Base-by-base conservation (phyloP, 2,113 vertebrate genomes). In the Engystomops pustulosus region DNA sequence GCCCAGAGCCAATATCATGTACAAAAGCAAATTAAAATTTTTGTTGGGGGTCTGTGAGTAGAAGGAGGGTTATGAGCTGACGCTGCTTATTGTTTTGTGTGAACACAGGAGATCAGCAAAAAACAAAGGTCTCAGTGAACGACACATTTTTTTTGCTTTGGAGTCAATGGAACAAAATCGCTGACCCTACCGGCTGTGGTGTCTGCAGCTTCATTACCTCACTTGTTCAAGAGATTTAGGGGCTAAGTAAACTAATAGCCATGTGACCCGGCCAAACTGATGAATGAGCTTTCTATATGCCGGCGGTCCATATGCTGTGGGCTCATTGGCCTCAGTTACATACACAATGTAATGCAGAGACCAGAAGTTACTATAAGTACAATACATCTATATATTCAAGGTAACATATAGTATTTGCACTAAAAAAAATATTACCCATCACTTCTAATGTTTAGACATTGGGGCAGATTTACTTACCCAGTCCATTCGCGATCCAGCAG, bases 151-250 rank as follows among this genome's bases (percentile, higher is more conserved):
- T 32, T 84, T 23, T 79, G 62, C 77, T 32, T 67, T 84, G 38
- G 44, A 79, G 47, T 84, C 49, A 67, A 45, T 84, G 60, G 47
- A 49, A 55, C 74, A 77, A 84, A 84, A 84, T 23, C 70, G 83
- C 83, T 84, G 83, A 84, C 49, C 65, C 49, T 25, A 58, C 38
- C 0, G 75, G 27, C 83, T 84, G 60, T 58, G 62, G 20, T 20
- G 41, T 78, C 45, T 69, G 83, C 62, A 84, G 75, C 75, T 68
- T 79, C 75, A 84, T 84, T 69, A 84, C 83, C 75, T 84, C 83
- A 84, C 49, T 78, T 58, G 45, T 78, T 45, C 20, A 36, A 70
- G 83, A 79, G 83, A 78, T 78, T 79, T 79, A 70, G 65, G 75
- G 27, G 62, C 74, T 84, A 79, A 79, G 65, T 79, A 84, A 84